Evolutionary conservation across 2,888 invertebrate species (phyloP), one percentile per base, ranked within the genome.

Genomic region (Acronicta leporina): DNA sequence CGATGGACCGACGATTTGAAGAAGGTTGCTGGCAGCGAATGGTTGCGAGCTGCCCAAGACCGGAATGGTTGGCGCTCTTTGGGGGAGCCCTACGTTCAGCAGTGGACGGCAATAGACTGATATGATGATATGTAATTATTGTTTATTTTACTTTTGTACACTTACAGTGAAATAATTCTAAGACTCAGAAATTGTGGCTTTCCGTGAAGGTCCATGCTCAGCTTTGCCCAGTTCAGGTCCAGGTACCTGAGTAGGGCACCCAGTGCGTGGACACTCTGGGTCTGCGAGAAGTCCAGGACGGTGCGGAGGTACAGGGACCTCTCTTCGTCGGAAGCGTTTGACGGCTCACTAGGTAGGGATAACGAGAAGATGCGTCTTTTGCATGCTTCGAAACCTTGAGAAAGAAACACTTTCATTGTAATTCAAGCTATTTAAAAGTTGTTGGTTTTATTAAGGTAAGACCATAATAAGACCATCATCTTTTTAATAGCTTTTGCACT

Each of bases 191-290:
- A 95, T 75, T 92, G 89, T 3, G 95, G 91, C 56, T 91, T 86
- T 70, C 93, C 86, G 81, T 92, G 82, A 84, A 94, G 83, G 88
- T 95, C 94, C 81, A 94, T 87, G 75, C 88, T 87, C 43, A 95
- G 66, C 11, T 91, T 87, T 14, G 94, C 91, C 95, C 96, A 96
- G 81, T 96, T 95, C 51, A 95, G 94, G 71, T 97, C 97, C 38
- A 97, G 80, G 84, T 96, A 97, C 77, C 96, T 95, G 16, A 98
- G 87, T 42, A 98, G 87, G 0, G 96, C 96, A 5, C 97, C 98
- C 4, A 96, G 85, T 0, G 97, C 96, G 79, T 97, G 95, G 5
- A 97, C 94, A 62, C 96, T 96, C 52, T 95, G 92, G 7, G 92
- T 94, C 65, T 95, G 95, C 43, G 94, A 94, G 81, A 96, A 96